Percentiles rank a stretch among this genome's conserved stretches.
phyloP scores from a whole-genome alignment of 2,113 vertebrate genomes.

The Podarcis cretensis region DNA sequence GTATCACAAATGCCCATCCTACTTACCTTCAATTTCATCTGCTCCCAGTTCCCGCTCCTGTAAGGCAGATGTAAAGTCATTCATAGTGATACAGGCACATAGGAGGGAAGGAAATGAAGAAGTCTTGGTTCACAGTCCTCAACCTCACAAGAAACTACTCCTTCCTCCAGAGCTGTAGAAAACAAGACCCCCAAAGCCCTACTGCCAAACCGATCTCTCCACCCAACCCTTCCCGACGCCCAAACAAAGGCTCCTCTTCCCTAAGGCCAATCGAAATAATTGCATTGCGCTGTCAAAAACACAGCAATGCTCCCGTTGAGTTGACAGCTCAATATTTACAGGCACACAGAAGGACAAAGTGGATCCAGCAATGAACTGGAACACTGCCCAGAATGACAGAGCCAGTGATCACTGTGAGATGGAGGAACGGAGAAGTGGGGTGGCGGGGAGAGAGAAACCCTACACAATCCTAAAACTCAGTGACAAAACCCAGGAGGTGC shows the following conservation, averaged over 20 bases:
- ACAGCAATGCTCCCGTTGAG: not conserved
- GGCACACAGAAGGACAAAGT: conserved; percentile 8
- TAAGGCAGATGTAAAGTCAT: not conserved
- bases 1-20: not conserved
- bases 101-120: not conserved
- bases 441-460: not conserved
- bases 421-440: not conserved
- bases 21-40: conserved; percentile 71
- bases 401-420: not conserved
- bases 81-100: not conserved
- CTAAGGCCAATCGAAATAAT: not conserved
- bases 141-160: not conserved
- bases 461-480: not conserved
- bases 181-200: not conserved
- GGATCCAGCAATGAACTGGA: not conserved
- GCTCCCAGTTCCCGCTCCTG: conserved; percentile 66
- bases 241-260: not conserved
- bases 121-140: not conserved
- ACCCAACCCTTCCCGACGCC: not conserved
- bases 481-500: too few relatives aligned
- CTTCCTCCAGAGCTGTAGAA: not conserved
- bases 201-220: conserved; percentile 66
- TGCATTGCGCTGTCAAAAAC: not conserved
- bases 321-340: not conserved
- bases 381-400: not conserved